Conservation (phyloP, 2,888 invertebrate genomes). For the Diabrotica balteata region DNA sequence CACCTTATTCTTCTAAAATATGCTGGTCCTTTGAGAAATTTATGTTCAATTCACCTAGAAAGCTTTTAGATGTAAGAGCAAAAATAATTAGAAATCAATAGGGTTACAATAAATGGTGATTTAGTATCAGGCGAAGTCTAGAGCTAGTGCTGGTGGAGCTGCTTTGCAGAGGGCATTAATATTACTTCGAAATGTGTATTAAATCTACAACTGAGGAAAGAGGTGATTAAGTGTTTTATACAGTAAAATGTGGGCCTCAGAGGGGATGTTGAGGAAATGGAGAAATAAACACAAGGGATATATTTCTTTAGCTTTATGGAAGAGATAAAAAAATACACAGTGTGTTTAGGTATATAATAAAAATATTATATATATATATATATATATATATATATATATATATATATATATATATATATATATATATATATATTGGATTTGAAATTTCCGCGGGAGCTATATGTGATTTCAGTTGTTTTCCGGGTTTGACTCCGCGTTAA, state of each 20-base stretch:
- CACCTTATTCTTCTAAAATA: constrained; percentile 28
- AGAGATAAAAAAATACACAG: no score
- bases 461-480: no score
- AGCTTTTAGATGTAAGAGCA: constrained; percentile 38
- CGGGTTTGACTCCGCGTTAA: no score
- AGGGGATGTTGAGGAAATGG: not conserved
- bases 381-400: no score
- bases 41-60: constrained; percentile 33
- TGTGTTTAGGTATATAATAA: no score
- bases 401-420: no score
- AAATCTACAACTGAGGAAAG: constrained; percentile 14
- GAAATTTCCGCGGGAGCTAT: no score
- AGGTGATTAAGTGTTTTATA: constrained; percentile 12
- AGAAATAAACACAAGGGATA: not conserved
- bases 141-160: constrained; percentile 13
- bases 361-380: no score
- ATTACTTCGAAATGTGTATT: constrained; percentile 22
- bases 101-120: constrained; percentile 24
- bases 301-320: no score
- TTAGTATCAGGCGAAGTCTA: constrained; percentile 17
- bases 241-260: not conserved
- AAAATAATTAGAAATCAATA: constrained; percentile 41
- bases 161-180: constrained; percentile 14
- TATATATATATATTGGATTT: no score
- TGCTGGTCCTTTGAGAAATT: constrained; percentile 30